phyloP scores from a whole-genome alignment of 2,113 vertebrate species.

The Empidonax traillii region DNA sequence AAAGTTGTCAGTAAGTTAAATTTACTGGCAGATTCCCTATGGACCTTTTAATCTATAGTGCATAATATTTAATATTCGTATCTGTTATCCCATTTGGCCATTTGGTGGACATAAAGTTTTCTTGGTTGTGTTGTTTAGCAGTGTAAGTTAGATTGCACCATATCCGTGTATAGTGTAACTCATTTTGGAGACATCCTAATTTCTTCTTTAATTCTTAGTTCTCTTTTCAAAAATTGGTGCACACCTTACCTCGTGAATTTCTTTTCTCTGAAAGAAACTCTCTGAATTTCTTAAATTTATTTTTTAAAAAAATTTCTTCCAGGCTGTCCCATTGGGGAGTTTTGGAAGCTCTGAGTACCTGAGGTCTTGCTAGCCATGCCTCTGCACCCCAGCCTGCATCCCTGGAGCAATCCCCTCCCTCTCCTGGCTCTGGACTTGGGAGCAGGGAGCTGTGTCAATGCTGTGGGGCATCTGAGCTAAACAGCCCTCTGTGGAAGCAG shows the following conservation, averaged over 20 bases:
- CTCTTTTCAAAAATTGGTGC: neutral
- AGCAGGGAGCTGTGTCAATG: neutral
- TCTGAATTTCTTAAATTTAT: neutral
- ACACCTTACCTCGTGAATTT: neutral
- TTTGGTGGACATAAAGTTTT: neutral
- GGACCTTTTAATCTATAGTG: neutral
- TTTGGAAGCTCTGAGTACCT: neutral
- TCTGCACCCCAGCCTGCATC: neutral
- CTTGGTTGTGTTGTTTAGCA: neutral
- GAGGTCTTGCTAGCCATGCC: neutral
- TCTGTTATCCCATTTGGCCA: neutral
- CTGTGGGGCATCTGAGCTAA: neutral
- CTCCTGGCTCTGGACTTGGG: neutral
- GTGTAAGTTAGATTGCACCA: neutral
- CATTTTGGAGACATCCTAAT: neutral
- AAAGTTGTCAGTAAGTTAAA: neutral
- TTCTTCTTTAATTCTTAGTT: neutral
- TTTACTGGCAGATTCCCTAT: neutral
- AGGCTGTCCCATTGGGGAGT: neutral
- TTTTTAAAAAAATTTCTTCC: neutral
- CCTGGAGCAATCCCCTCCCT: neutral
- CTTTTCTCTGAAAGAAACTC: neutral
- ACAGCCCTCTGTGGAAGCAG: neutral
- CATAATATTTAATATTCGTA: neutral
- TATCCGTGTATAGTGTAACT: neutral